Base-by-base conservation (phyloP, 2,797 vertebrate genomes). In the Bradypodion ventrale region DNA sequence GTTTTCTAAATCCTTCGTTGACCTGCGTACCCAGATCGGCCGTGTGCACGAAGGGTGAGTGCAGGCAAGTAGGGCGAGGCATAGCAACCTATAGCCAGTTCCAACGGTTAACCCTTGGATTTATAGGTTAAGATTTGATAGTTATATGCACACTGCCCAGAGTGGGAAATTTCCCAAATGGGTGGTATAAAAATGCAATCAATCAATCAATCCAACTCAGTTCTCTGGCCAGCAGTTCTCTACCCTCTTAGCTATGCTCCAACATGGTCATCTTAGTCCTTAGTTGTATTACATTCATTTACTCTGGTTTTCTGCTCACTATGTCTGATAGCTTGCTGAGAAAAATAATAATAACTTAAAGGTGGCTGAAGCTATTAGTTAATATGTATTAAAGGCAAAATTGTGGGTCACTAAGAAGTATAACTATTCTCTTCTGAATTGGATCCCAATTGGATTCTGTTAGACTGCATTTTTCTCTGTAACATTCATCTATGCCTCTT, bases 241-340 rank as follows among this genome's bases (percentile, higher is more conserved):
- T n/a, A n/a, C n/a, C n/a, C n/a, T n/a, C 78, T 89, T 80, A 72
- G 49, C 42, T 7, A 0, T 75, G n/a, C 32, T 85, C 23, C 0
- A 27, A 69, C 16, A 29, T 78, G 35, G 77, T 72, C 88, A 0
- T 66, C 62, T 87, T 72, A 27, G 40, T 56, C 19, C 81, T 75
- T 88, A 82, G 83, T 83, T 78, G 78, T 65, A 73, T 84, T 86
- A 80, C 87, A 90, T 68, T 1, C 0, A 90, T 91, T 93, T 93
- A 83, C 73, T 62, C 85, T 87, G 56, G 81, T 82, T 91, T 82
- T n/a, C 82, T 85, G 78, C 35, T 82, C 15, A 7, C 77, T 86
- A 85, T 72, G 35, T 80, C 7, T 87, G 79, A 6, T 80, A 8
- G 32, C 80, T 1, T 15, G 72, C 16, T 49, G 76, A 82, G 86